phyloP scores from a whole-genome alignment of 2,113 vertebrate genomes.

The Poecilia latipinna region DNA sequence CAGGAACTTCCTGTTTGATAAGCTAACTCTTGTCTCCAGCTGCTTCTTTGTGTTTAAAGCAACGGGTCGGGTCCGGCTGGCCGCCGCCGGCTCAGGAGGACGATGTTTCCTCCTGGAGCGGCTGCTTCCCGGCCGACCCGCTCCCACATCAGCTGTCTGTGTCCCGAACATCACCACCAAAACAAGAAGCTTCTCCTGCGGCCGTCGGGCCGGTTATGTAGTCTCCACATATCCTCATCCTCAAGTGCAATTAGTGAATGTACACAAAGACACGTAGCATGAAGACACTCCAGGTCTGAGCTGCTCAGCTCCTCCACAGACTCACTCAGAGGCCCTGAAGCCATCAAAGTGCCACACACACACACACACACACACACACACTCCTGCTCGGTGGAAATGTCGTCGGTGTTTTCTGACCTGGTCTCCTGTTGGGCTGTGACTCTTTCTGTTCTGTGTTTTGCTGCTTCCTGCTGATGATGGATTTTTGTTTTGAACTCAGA shows the following conservation, averaged over 20 bases:
- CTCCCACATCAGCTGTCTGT: not conserved
- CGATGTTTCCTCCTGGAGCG: too few species aligned
- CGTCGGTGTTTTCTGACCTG: conserved; percentile 25
- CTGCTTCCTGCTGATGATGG: conserved; percentile 59
- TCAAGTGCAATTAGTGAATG: conserved; percentile 80
- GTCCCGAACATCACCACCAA: not conserved
- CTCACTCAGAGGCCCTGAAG: conserved; percentile 7
- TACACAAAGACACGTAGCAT: conserved; percentile 46
- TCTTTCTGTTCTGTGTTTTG: conserved; percentile 53
- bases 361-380: conserved; percentile 29
- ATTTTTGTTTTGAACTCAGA: conserved; percentile 52
- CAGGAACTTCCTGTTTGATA: not conserved
- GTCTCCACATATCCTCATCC: conserved; percentile 47
- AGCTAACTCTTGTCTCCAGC: conserved; percentile 3
- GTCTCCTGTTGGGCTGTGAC: conserved; percentile 56
- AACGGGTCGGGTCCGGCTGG: too few species aligned
- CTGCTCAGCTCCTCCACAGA: not conserved
- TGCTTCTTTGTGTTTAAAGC: conserved; percentile 25
- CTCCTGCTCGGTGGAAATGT: conserved; percentile 40
- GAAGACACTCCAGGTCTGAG: conserved; percentile 8
- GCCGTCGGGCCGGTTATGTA: not conserved
- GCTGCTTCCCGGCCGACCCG: too few species aligned
- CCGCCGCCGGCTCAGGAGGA: too few species aligned
- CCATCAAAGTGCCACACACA: conserved; percentile 59
- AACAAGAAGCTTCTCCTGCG: not conserved